phyloP scores from a whole-genome alignment of 2,888 invertebrate genomes.

The Cheilosia vulpina region DNA sequence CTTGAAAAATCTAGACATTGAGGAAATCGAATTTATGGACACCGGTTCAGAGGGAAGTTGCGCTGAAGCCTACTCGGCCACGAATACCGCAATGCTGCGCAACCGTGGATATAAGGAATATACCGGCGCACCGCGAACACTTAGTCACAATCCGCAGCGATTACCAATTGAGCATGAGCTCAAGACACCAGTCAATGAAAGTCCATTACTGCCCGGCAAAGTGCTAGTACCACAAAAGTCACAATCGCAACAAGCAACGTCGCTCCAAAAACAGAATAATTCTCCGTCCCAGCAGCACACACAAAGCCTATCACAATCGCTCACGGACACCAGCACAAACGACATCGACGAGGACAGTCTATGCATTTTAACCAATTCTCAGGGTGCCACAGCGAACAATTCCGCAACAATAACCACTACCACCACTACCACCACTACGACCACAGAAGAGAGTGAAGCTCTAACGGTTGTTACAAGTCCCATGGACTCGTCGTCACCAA shows the following conservation, averaged over 20 bases:
- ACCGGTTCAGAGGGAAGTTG: conserved; percentile 92
- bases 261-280: conserved; percentile 49
- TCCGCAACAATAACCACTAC: conserved; percentile 72
- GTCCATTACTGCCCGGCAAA: conserved; percentile 75
- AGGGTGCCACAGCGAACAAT: conserved; percentile 75
- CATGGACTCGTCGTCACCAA: conserved; percentile 81
- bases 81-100: conserved; percentile 84
- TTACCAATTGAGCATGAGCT: conserved; percentile 80
- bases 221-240: conserved; percentile 46
- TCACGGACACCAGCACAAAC: conserved; percentile 76
- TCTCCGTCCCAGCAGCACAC: conserved; percentile 69
- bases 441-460: conserved; percentile 87
- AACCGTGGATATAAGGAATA: conserved; percentile 89
- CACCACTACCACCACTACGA: conserved; percentile 81
- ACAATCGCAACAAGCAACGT: conserved; percentile 55
- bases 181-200: conserved; percentile 84
- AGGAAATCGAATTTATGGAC: conserved; percentile 94
- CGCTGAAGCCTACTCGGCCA: conserved; percentile 86
- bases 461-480: conserved; percentile 85
- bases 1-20: conserved; percentile 85
- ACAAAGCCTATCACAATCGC: conserved; percentile 65
- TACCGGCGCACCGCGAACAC: conserved; percentile 82
- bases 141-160: conserved; percentile 78
- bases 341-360: conserved; percentile 87
- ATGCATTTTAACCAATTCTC: conserved; percentile 84